Evolutionary conservation across 1,140 invertebrate genomes (phyloP).

Genomic region (Drosophila kikkawai): DNA sequence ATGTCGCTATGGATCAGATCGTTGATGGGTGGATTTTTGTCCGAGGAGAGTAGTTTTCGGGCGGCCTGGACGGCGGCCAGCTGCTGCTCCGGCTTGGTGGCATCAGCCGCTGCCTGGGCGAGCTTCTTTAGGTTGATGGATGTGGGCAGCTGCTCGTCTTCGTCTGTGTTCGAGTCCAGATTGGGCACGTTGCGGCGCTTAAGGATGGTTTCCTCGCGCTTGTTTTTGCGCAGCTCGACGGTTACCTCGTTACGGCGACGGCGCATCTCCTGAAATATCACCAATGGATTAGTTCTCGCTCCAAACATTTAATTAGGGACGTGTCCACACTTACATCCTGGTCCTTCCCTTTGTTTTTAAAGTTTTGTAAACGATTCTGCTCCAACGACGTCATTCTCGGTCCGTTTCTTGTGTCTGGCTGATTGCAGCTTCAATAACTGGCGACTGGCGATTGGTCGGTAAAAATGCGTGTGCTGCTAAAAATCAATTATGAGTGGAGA

Average conservation of each 20-base stretch:
- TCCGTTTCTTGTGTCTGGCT: slow-evolving; percentile 35
- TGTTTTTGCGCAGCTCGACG: slow-evolving; percentile 98
- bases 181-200: slow-evolving; percentile 97
- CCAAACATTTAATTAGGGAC: not conserved
- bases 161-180: slow-evolving; percentile 92
- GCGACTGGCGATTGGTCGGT: slow-evolving; percentile 4
- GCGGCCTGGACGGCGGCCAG: slow-evolving; percentile 94
- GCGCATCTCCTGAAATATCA: slow-evolving; percentile 93
- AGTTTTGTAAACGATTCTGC: slow-evolving; percentile 92
- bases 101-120: slow-evolving; percentile 90
- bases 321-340: slow-evolving; percentile 94
- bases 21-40: slow-evolving; percentile 99
- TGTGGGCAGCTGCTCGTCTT: slow-evolving; percentile 88
- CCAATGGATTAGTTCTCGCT: not conserved
- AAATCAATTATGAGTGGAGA: slow-evolving; percentile 33
- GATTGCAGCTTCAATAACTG: slow-evolving; percentile 14
- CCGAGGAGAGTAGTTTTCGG: slow-evolving; percentile 97
- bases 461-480: slow-evolving; percentile 25
- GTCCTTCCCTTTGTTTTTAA: slow-evolving; percentile 99
- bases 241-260: slow-evolving; percentile 97
- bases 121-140: slow-evolving; percentile 86
- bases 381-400: slow-evolving; percentile 75
- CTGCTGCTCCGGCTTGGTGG: slow-evolving; percentile 90
- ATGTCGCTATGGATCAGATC: slow-evolving; percentile 96
- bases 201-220: slow-evolving; percentile 97